Percentiles rank a stretch among this genome's conserved stretches.
phyloP scores from a whole-genome alignment of 1,140 invertebrate species.

The Metopolophium dirhodum region DNA sequence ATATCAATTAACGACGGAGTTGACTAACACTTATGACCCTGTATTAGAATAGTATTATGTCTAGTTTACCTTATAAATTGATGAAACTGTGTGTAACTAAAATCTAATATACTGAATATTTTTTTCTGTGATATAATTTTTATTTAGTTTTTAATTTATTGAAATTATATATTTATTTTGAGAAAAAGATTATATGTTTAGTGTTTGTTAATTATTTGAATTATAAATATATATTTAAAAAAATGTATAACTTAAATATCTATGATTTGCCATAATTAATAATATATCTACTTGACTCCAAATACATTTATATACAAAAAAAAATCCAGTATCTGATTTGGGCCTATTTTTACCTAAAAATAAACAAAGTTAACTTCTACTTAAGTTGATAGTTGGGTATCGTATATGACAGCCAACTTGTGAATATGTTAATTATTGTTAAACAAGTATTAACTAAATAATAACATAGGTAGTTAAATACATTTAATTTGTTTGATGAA shows the following conservation, averaged over 20 bases:
- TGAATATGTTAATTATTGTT: not conserved
- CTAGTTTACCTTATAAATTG: not conserved
- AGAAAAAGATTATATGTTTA: not conserved
- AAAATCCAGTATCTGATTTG: not conserved
- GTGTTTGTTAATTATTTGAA: not conserved
- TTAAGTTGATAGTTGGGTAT: no score
- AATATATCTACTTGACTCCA: not conserved
- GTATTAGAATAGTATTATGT: conserved; percentile 22
- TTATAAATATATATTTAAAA: not conserved
- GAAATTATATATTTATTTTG: not conserved
- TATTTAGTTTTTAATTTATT: conserved; percentile 16
- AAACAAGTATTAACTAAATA: no score
- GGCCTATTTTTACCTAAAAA: no score
- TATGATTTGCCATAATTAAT: not conserved
- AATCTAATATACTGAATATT: not conserved
- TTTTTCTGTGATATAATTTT: conserved; percentile 15
- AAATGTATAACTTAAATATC: not conserved
- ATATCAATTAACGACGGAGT: not conserved
- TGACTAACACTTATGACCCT: conserved; percentile 46
- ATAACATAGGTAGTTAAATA: no score
- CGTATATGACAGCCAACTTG: not conserved
- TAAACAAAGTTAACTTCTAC: no score
- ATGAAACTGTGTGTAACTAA: not conserved
- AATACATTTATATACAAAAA: not conserved
- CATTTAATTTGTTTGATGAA: not conserved